These are phyloP conservation scores for Suncus etruscus DNA, from an alignment of 2,113 vertebrate genomes.

Conservation along the genomic window DNA sequence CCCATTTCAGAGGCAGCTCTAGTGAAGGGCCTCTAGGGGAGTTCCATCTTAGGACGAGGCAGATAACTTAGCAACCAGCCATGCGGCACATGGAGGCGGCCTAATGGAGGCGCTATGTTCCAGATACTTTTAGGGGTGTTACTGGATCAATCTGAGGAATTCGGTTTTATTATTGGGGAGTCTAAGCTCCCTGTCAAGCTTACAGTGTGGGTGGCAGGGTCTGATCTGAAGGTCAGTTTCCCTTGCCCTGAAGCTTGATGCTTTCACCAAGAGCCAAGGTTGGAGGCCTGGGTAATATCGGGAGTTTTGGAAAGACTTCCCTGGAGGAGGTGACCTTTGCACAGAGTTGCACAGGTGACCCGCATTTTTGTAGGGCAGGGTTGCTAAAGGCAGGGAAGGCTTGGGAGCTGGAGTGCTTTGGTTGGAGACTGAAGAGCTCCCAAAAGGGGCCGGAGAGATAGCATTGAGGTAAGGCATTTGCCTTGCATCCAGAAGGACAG, in stretches of 20 bases:
- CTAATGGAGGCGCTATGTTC: rapidly evolving
- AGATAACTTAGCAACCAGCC: background rate
- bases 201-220: background rate
- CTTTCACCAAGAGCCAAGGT: background rate
- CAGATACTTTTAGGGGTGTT: background rate
- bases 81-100: rapidly evolving
- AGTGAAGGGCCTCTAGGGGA: background rate
- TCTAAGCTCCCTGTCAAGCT: background rate
- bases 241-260: background rate
- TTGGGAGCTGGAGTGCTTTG: background rate
- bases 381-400: background rate
- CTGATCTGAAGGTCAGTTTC: background rate
- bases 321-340: background rate
- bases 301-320: background rate
- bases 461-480: no score
- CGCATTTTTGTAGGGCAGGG: background rate
- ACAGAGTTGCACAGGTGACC: background rate
- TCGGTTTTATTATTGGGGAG: background rate
- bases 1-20: background rate
- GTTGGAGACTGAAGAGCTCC: background rate
- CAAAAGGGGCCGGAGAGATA: no score
- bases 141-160: background rate
- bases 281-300: background rate
- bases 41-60: background rate
- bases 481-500: no score